These are phyloP conservation scores for Mycetomoellerius zeteki DNA, from an alignment of 1,140 invertebrate species.

Conservation along the genomic window DNA sequence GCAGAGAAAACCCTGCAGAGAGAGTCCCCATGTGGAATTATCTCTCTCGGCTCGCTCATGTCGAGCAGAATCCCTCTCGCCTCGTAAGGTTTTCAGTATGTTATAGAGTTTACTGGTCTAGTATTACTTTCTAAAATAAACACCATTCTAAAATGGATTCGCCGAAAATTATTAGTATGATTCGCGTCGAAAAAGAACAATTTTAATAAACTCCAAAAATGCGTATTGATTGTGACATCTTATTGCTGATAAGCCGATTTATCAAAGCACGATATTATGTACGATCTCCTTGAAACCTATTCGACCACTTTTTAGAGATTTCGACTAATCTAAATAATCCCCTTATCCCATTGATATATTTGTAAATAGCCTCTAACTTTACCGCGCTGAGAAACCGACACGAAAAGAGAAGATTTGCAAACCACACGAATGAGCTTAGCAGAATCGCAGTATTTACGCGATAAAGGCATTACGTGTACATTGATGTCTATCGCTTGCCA, in stretches of 20 bases:
- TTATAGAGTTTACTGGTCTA: no score
- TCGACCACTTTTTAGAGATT: constrained; percentile 14
- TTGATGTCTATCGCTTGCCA: constrained; percentile 34
- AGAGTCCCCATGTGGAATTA: no score
- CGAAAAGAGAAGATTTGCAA: not conserved
- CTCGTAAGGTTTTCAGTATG: no score
- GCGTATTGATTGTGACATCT: not conserved
- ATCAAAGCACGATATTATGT: constrained; percentile 18
- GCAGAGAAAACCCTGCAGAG: no score
- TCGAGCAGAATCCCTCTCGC: no score
- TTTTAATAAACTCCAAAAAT: constrained; percentile 22
- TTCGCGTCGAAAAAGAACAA: not conserved
- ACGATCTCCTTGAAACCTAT: not conserved
- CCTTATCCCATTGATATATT: constrained; percentile 25
- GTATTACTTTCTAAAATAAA: not conserved
- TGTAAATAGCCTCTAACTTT: constrained; percentile 25
- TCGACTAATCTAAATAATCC: constrained; percentile 25
- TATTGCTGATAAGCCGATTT: constrained; percentile 14
- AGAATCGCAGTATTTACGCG: not conserved
- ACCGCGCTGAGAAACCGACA: not conserved
- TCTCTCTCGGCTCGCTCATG: no score
- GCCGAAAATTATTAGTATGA: not conserved
- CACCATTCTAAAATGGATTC: not conserved
- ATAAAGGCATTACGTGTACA: constrained; percentile 8
- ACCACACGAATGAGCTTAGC: constrained; percentile 1